phyloP scores from a whole-genome alignment of 2,888 invertebrate genomes.

The Lycia hirtaria region DNA sequence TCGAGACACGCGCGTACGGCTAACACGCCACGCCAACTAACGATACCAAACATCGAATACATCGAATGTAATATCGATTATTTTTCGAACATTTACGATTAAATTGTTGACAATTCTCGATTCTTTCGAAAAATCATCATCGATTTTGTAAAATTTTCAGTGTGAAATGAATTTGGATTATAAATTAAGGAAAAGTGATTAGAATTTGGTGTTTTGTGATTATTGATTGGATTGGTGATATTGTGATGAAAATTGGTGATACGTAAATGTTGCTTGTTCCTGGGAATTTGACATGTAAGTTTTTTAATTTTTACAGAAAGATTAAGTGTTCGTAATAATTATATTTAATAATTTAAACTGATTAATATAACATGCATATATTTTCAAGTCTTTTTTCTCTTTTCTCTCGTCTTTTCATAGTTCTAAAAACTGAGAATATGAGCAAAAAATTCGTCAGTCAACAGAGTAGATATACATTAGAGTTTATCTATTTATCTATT shows the following conservation, averaged over 20 bases:
- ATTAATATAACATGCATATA: too few relatives aligned
- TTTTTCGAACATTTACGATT: conserved; percentile 5
- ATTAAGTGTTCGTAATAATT: background rate
- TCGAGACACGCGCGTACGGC: conserved; percentile 71
- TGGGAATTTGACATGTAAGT: conserved; percentile 32
- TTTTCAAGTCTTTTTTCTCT: too few relatives aligned
- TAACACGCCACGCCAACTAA: conserved; percentile 67
- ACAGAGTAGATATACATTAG: too few relatives aligned
- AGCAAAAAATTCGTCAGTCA: too few relatives aligned
- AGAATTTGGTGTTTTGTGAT: conserved; percentile 21
- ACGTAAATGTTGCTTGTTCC: conserved; percentile 23
- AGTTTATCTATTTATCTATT: too few relatives aligned
- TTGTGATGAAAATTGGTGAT: conserved; percentile 30
- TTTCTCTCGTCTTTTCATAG: too few relatives aligned
- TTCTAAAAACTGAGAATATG: too few relatives aligned
- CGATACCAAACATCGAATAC: conserved; percentile 43
- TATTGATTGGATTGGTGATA: conserved; percentile 25
- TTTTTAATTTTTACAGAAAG: background rate
- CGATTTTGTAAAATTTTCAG: conserved; percentile 1
- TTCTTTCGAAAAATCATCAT: too few relatives aligned
- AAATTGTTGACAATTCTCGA: too few relatives aligned
- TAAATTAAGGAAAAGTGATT: conserved; percentile 24
- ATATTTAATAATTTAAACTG: too few relatives aligned
- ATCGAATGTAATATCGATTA: conserved; percentile 27
- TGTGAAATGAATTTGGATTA: conserved; percentile 10